Base-by-base conservation (phyloP, 2,797 vertebrate genomes). In the Sciurus vulgaris region DNA sequence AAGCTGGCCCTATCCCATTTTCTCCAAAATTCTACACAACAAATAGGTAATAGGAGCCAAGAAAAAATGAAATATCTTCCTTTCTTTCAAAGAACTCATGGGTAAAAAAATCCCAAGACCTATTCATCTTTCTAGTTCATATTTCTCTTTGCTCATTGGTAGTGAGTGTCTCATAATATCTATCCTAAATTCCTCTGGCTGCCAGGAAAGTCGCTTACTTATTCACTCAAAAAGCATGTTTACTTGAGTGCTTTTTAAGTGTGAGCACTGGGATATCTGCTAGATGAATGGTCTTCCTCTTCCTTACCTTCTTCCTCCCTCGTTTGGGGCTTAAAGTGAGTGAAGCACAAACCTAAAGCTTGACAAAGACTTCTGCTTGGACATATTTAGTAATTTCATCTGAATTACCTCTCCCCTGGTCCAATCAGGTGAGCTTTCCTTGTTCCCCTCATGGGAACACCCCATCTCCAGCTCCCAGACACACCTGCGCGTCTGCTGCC, bases 171-270 rank as follows among this genome's bases (percentile, higher is more conserved):
- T 79, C 14, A 0, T 38, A 18, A 24, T 41, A 49, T 49, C 65
- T 30, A 38, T 24, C 22, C 70, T 76, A 69, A 85, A 38, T 77
- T 73, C 61, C 47, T 77, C 73, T 76, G 82, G 38, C 67, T 63
- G 47, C 83, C 28, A 28, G 20, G 3, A 35, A 78, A 56, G 56
- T 65, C 86, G 47, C 54, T 93, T 38, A 89, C 65, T 49, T 78
- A 67, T 94, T 94, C 67, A 44, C 61, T 74, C 49, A 88, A 83
- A 56, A 89, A 81, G 85, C 18, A 82, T 38, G 24, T 81, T 89
- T 88, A 38, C 38, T 56, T 41, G 41, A 67, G n/a, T 49, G n/a
- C 30, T 70, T 92, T 77, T 17, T 28, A 81, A 84, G 44, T 17
- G 26, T 30, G 49, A 56, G 85, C 35, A 41, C 44, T 26, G 15